Base-by-base conservation (phyloP, 2,113 vertebrate genomes). In the Merops nubicus region DNA sequence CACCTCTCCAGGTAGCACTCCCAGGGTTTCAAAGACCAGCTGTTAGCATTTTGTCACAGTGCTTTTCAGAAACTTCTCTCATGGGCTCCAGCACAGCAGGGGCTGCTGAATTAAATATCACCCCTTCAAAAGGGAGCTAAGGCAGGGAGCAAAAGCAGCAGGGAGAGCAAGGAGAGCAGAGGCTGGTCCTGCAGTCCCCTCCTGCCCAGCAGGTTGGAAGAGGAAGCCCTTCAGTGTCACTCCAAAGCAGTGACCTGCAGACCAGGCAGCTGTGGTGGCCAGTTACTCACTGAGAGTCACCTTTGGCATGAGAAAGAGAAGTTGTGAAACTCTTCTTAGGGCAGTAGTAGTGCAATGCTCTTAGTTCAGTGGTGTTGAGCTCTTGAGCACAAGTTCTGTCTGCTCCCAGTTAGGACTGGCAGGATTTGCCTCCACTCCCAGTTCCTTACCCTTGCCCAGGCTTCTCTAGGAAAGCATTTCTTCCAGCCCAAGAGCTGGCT, bases 101-200 rank as follows among this genome's bases (percentile, higher is more conserved):
- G 96, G 92, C 97, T 98, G 96, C 97, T 98, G 98, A 98, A 98
- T 98, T 98, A 98, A 98, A 98, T 98, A 98, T 98, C 96, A 98
- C 95, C 81, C 97, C 91, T 97, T 98, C 97, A 97, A 97, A 98
- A 95, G 97, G 95, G 97, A 98, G 98, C 98, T 97, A 98, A 94
- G 88, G 91, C 83, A 90, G 79, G 97, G 96, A 98, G 97, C 87
- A 97, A 96, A 97, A 97, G 69, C 91, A 94, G 72, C 90, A 59
- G 93, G 96, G 83, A 96, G 87, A 97, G 88, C 69, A 72, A 95
- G 85, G 69, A 93, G 85, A 90, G 74, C 75, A 89, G 79, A 94
- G 48, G 82, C 88, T 12, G 15, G 73, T 47, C 28, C 69, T 63
- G 33, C 2, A 2, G 21, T 76, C 65, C 34, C 40, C 43, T 97